Evolutionary conservation across 2,888 invertebrate species (phyloP), one percentile per base, ranked within the genome.

Genomic region (Embidobia sp.): DNA sequence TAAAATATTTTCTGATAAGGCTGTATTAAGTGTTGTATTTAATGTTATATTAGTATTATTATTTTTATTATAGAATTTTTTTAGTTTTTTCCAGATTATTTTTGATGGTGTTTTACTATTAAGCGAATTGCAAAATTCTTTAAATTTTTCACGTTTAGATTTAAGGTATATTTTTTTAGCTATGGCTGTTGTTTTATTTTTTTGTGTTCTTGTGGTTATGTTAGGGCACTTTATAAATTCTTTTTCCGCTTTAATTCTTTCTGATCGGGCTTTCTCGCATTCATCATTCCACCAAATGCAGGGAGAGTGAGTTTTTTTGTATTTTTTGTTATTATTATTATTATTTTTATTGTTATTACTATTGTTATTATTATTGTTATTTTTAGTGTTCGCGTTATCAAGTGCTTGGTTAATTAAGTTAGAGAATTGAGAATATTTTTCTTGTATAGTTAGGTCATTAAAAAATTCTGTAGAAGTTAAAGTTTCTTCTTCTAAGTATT

Each of bases 61-160:
- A 31, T 55, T 69, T 48, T 69, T 67, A 3, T 67, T 37, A n/a
- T 53, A 53, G 11, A 66, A 66, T 44, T 31, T 66, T 53, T 19
- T 53, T n/a, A 64, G 6, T 33, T 53, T 64, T 10, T 13, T 26
- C 64, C 51, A 64, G 8, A 64, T 64, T 1, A 42, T 16, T 8
- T 42, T 33, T 0, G 44, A 22, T 3, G 64, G 51, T 1, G 64
- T 51, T 0, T 22, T 18, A 13, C 6, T 26, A 0, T 6, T 53
- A 3, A 64, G 2, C 0, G 64, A 22, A 1, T 64, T 7, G 8
- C 42, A 51, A 13, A 40, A 64, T 8, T 6, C 0, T 44, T 53
- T 26, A n/a, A 53, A 53, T 7, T 1, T 10, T 1, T 26, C 6
- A 29, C 18, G 44, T 37, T 57, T 57, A 2, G 6, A 10, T 57